A percentile compares a stretch with the other conserved stretches of the same genome.
Evolutionary conservation across 30 jellyfish, hydroid and myxozoan genomes (phyloP).

Genomic region (Catostylus mosaicus): DNA sequence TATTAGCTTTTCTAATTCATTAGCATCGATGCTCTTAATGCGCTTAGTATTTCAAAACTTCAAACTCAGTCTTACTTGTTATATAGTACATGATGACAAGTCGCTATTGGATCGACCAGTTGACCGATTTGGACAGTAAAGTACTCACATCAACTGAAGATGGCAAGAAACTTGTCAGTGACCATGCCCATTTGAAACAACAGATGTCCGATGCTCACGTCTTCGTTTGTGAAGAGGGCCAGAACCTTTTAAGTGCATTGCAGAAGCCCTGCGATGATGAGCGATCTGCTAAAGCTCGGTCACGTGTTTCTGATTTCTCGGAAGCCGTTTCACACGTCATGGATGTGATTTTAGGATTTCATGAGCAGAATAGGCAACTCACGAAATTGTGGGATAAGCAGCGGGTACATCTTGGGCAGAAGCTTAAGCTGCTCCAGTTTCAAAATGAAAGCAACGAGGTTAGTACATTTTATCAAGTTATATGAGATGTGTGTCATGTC

Average conservation of each 20-base stretch:
- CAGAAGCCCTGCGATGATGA: conserved; percentile 92
- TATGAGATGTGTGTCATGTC: too few species aligned
- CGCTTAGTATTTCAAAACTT: neutral
- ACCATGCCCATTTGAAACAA: conserved; percentile 68
- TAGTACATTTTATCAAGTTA: too few species aligned
- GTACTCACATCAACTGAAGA: conserved; percentile 52
- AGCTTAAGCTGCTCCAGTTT: conserved; percentile 71
- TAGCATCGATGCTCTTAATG: neutral
- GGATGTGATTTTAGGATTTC: conserved; percentile 91
- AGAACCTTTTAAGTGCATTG: conserved; percentile 84
- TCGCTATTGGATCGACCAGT: conserved; percentile 86
- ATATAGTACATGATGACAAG: conserved; percentile 72
- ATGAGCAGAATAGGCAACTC: conserved; percentile 93
- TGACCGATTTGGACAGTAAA: conserved; percentile 62
- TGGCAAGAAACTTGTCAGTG: conserved; percentile 43
- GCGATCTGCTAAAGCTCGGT: conserved; percentile 91
- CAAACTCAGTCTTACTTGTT: neutral
- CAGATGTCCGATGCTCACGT: conserved; percentile 85
- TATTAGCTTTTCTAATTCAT: too few species aligned
- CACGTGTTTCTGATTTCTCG: conserved; percentile 94
- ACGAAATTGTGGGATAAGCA: conserved; percentile 91
- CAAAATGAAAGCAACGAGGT: conserved; percentile 91
- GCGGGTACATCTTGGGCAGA: conserved; percentile 80
- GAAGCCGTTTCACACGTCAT: conserved; percentile 98
- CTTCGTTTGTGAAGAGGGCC: conserved; percentile 82